A percentile compares a stretch with the other conserved stretches of the same genome.
These are phyloP conservation scores for Cheilosia soror DNA, from an alignment of 2,888 invertebrate species.

Conservation along the genomic window DNA sequence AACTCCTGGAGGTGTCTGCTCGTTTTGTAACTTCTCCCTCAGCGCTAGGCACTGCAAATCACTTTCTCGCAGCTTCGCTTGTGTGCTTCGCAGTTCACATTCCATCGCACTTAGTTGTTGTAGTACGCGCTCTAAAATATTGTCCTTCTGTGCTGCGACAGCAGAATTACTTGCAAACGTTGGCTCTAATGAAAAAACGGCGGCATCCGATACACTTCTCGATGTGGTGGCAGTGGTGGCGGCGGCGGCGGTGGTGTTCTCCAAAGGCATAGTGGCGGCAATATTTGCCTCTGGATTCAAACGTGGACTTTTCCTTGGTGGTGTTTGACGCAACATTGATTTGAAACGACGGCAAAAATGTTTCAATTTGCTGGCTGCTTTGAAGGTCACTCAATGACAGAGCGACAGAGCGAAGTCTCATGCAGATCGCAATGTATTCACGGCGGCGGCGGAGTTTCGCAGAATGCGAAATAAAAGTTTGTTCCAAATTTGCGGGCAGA, in stretches of 20 bases:
- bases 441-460: neutral
- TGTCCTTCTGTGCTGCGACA: constrained; percentile 4
- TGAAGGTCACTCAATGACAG: neutral
- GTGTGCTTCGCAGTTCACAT: neutral
- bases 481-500: too few relatives aligned
- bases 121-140: neutral
- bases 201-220: neutral
- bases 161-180: neutral
- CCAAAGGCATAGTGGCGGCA: neutral
- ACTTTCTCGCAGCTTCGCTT: neutral
- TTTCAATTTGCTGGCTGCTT: neutral
- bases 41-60: neutral
- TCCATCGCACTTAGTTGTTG: neutral
- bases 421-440: neutral
- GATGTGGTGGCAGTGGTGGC: neutral
- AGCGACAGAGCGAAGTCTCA: neutral
- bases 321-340: neutral
- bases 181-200: neutral
- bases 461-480: neutral
- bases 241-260: neutral
- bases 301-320: constrained; percentile 16
- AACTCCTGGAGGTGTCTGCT: neutral
- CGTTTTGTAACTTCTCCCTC: neutral
- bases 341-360: neutral
- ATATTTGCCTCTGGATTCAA: neutral